A percentile compares a stretch with the other conserved stretches of the same genome.
Evolutionary conservation across 2,888 invertebrate genomes (phyloP).

Genomic region (Hypselothyrea guttata): DNA sequence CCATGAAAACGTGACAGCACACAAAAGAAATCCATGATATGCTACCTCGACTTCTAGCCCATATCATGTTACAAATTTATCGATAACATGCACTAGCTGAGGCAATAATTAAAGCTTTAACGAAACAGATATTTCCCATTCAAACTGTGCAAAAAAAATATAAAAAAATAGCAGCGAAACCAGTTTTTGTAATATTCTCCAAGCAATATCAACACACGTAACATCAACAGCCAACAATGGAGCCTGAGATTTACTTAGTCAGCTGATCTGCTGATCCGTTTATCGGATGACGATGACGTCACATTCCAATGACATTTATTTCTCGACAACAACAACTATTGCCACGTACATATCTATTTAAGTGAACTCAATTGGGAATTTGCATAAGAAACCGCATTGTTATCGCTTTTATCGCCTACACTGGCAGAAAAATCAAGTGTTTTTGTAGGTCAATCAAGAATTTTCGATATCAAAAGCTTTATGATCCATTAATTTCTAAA

Average conservation of each 20-base stretch:
- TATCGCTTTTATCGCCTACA: too few species aligned
- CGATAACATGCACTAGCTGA: slow-evolving; percentile 3
- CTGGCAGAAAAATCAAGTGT: too few species aligned
- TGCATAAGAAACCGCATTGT: too few species aligned
- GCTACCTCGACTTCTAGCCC: slow-evolving; percentile 7
- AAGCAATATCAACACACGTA: slow-evolving; percentile 3
- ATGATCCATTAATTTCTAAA: too few species aligned
- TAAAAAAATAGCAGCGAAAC: not conserved
- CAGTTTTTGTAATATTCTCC: too few species aligned
- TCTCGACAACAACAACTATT: too few species aligned
- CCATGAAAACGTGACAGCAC: slow-evolving; percentile 70
- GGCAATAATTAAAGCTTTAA: not conserved
- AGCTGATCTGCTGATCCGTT: slow-evolving; percentile 27
- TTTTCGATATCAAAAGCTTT: too few species aligned
- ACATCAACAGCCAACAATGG: not conserved
- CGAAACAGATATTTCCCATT: not conserved
- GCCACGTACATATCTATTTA: too few species aligned
- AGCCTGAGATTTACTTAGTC: slow-evolving; percentile 24
- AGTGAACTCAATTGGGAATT: slow-evolving; percentile 40
- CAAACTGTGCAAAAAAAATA: not conserved
- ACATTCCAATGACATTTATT: slow-evolving; percentile 45
- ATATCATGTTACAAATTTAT: slow-evolving; percentile 21
- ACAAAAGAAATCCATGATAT: slow-evolving; percentile 49
- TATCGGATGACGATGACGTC: slow-evolving; percentile 40
- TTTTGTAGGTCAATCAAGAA: too few species aligned